These are phyloP conservation scores for Mythimna vitellina DNA, from an alignment of 2,888 invertebrate species.

Conservation along the genomic window DNA sequence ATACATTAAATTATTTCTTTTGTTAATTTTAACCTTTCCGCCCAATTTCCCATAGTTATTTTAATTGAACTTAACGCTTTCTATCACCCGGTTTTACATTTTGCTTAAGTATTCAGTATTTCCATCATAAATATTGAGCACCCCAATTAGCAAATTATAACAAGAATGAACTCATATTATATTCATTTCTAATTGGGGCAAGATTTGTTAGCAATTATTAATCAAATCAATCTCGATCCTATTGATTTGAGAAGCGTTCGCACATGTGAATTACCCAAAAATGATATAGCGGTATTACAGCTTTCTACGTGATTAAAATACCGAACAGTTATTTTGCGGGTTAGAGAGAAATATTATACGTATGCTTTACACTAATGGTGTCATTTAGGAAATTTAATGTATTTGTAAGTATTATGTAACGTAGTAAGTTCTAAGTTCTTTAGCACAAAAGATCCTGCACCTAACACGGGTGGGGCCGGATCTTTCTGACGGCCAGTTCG, in stretches of 20 bases:
- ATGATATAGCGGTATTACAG: constrained; percentile 30
- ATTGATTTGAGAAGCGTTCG: constrained; percentile 20
- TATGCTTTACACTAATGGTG: background rate
- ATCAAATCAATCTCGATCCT: constrained; percentile 16
- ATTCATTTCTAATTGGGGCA: constrained; percentile 12
- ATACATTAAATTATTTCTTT: no score
- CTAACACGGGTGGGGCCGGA: no score
- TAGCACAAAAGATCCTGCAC: no score
- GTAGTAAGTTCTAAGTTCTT: no score
- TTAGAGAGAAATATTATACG: background rate
- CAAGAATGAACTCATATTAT: constrained; percentile 11
- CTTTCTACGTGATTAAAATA: constrained; percentile 41
- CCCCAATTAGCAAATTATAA: constrained; percentile 21
- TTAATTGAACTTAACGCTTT: no score
- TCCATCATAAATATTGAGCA: background rate
- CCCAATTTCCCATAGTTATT: no score
- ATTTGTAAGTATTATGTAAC: no score
- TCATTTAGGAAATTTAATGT: background rate
- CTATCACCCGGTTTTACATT: no score
- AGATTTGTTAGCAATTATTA: constrained; percentile 27
- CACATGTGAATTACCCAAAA: constrained; percentile 36
- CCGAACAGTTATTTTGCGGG: background rate
- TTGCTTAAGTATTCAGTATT: background rate
- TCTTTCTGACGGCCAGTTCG: no score
- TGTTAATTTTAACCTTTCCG: no score